These are phyloP conservation scores for Pipistrellus pipistrellus DNA, from an alignment of 2,797 vertebrate species.

Conservation along the genomic window DNA sequence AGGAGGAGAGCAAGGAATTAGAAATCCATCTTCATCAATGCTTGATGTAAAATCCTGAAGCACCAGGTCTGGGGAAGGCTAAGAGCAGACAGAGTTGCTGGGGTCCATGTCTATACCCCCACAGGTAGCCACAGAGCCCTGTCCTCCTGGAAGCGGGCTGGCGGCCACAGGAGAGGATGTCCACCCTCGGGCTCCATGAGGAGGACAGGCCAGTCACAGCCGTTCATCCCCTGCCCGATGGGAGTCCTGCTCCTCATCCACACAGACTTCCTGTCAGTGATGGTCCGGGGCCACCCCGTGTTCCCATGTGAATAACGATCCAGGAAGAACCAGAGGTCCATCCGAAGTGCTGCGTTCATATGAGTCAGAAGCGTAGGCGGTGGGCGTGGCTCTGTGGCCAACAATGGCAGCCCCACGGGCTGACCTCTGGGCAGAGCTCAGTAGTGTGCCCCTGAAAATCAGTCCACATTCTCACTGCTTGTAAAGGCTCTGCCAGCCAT, in stretches of 20 bases:
- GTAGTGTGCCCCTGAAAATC: background rate
- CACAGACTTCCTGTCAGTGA: background rate
- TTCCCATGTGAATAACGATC: background rate
- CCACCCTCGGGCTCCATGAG: fast-evolving
- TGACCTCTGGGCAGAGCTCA: background rate
- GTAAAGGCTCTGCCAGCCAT: background rate
- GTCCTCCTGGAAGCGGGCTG: background rate
- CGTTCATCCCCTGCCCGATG: background rate
- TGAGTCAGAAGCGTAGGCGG: background rate
- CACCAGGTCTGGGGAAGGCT: background rate
- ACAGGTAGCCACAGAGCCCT: no score
- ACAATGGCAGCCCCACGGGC: no score
- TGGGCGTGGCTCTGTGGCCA: fast-evolving
- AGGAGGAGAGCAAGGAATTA: background rate
- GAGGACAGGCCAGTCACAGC: background rate
- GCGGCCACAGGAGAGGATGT: fast-evolving
- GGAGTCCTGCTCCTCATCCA: background rate
- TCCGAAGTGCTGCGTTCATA: background rate
- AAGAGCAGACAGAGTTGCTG: background rate
- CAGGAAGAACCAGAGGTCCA: background rate
- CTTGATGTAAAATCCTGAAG: background rate
- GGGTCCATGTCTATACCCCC: background rate
- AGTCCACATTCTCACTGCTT: fast-evolving
- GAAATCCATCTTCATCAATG: background rate
- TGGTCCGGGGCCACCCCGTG: background rate